Percentiles rank a stretch among this genome's conserved stretches.
Evolutionary conservation across 1,140 invertebrate genomes (phyloP).

Genomic region (Drosophila suzukii): DNA sequence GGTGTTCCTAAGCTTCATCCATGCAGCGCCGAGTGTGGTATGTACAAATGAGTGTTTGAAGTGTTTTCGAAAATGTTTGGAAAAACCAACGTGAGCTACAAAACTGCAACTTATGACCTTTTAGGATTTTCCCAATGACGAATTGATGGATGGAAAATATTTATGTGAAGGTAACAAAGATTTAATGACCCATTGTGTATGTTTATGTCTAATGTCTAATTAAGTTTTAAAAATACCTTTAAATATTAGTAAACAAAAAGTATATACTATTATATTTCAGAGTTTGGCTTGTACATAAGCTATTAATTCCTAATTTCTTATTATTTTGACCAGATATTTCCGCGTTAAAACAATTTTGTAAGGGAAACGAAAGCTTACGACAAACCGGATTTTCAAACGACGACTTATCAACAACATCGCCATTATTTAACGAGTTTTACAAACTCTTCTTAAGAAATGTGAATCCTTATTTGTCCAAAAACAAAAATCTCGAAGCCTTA

Average conservation of each 20-base stretch:
- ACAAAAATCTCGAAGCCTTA: slow-evolving; percentile 20
- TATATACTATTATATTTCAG: background rate
- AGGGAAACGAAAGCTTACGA: slow-evolving; percentile 42
- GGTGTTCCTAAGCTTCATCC: slow-evolving; percentile 31
- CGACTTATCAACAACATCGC: slow-evolving; percentile 25
- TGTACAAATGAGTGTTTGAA: background rate
- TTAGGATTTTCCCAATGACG: slow-evolving; percentile 44
- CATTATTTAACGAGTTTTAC: slow-evolving; percentile 54
- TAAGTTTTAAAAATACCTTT: too few relatives aligned
- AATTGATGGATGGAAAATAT: slow-evolving; percentile 53
- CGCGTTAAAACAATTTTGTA: slow-evolving; percentile 46
- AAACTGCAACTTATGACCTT: slow-evolving; percentile 1
- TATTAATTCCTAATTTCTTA: slow-evolving; percentile 34
- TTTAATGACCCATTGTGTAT: background rate
- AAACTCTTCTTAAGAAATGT: slow-evolving; percentile 40
- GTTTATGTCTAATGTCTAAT: background rate
- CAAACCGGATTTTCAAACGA: slow-evolving; percentile 29
- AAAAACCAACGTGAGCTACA: background rate
- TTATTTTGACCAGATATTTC: slow-evolving; percentile 57
- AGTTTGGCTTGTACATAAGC: slow-evolving; percentile 18
- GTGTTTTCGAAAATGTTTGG: background rate
- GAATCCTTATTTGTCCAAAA: slow-evolving; percentile 31
- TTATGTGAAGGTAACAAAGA: slow-evolving; percentile 42
- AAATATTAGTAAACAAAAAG: background rate
- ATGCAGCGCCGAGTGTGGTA: slow-evolving; percentile 38